Percentiles rank a stretch among this genome's conserved stretches.
Conservation (phyloP, 2,888 invertebrate species). For the Deilephila porcellus region DNA sequence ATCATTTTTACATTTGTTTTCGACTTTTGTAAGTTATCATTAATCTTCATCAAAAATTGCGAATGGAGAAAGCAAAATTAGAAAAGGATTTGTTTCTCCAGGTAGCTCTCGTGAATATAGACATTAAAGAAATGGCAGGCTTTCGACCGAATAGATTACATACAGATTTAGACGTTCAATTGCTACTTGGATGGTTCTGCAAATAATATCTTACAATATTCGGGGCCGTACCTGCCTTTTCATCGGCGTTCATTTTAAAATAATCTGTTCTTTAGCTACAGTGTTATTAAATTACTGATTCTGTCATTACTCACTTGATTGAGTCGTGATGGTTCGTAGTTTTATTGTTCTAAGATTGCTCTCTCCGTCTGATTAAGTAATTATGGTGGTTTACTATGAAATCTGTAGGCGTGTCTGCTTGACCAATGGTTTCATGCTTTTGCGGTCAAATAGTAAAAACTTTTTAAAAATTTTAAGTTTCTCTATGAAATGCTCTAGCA, state of each 20-base stretch:
- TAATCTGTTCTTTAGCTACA: constrained; percentile 11
- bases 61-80: background rate
- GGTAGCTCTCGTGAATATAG: background rate
- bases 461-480: background rate
- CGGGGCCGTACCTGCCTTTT: background rate
- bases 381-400: constrained; percentile 4
- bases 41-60: background rate
- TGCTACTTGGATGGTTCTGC: background rate
- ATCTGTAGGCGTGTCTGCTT: background rate
- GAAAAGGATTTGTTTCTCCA: background rate
- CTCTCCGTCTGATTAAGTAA: constrained; percentile 20
- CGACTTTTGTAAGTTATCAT: background rate
- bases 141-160: background rate
- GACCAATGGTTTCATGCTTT: background rate
- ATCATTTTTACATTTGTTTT: no score
- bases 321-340: constrained; percentile 8
- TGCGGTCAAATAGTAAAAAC: background rate
- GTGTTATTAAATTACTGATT: constrained; percentile 14
- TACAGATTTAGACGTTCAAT: background rate
- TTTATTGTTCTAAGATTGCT: constrained; percentile 14
- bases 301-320: constrained; percentile 15
- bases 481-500: no score
- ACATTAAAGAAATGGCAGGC: background rate
- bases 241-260: constrained; percentile 9
- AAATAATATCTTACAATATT: background rate